phyloP scores from a whole-genome alignment of 1,140 invertebrate species.

The Drosophila takahashii region DNA sequence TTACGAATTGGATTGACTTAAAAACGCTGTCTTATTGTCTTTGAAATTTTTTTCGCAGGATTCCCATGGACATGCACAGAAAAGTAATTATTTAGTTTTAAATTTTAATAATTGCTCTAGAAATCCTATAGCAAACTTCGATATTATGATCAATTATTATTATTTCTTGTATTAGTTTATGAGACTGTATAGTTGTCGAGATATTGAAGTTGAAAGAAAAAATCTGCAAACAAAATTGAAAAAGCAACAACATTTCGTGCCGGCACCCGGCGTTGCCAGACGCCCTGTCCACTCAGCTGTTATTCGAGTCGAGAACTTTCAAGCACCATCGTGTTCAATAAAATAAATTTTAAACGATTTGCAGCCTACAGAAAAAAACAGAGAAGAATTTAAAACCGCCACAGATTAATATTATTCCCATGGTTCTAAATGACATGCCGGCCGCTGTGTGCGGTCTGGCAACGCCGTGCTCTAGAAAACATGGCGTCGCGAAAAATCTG shows the following conservation, averaged over 20 bases:
- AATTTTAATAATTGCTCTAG: too few species aligned
- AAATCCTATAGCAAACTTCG: too few species aligned
- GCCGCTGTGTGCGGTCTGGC: constrained; percentile 40
- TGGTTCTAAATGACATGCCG: constrained; percentile 23
- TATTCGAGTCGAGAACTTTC: background rate
- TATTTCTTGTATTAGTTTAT: too few species aligned
- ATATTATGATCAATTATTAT: too few species aligned
- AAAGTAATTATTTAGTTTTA: too few species aligned
- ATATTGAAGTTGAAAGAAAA: background rate
- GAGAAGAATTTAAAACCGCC: too few species aligned
- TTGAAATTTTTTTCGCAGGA: too few species aligned
- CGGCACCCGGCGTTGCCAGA: constrained; percentile 20
- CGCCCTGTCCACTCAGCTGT: constrained; percentile 15
- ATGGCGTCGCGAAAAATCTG: constrained; percentile 83
- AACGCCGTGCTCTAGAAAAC: constrained; percentile 70
- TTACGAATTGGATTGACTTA: too few species aligned
- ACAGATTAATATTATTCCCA: background rate
- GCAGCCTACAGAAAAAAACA: too few species aligned
- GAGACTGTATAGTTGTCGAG: too few species aligned
- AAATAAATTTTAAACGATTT: background rate
- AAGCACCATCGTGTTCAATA: background rate
- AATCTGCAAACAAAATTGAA: background rate
- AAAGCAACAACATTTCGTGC: background rate
- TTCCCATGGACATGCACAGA: too few species aligned
- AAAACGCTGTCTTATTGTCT: too few species aligned